A percentile compares a stretch with the other conserved stretches of the same genome.
Conservation (phyloP, 2,888 invertebrate genomes). For the Clanis bilineata region DNA sequence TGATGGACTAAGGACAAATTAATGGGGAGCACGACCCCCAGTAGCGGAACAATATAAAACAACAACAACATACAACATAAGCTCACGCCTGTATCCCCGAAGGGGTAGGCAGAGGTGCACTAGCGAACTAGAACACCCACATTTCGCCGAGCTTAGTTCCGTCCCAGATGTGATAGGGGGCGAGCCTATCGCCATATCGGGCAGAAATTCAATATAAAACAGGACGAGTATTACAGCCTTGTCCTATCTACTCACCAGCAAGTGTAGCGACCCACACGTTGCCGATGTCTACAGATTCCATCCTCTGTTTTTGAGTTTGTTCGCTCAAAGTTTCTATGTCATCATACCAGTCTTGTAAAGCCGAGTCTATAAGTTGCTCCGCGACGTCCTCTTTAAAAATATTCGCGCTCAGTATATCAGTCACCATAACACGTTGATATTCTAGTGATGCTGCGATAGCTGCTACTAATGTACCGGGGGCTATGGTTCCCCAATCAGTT, state of each 20-base stretch:
- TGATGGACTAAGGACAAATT: too few species aligned
- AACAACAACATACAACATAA: too few species aligned
- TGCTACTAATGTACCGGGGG: slow-evolving; percentile 82
- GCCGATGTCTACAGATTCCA: slow-evolving; percentile 63
- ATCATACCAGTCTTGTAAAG: slow-evolving; percentile 64
- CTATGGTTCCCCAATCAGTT: slow-evolving; percentile 83
- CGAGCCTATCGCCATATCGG: too few species aligned
- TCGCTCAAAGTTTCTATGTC: slow-evolving; percentile 56
- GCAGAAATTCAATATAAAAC: too few species aligned
- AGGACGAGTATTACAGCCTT: too few species aligned
- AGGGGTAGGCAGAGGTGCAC: too few species aligned
- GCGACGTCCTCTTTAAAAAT: slow-evolving; percentile 66
- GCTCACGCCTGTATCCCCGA: too few species aligned
- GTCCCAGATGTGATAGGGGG: too few species aligned
- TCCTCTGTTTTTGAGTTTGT: slow-evolving; percentile 31
- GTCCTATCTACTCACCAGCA: slow-evolving; percentile 75
- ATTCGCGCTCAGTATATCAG: slow-evolving; percentile 69
- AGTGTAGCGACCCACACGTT: slow-evolving; percentile 84
- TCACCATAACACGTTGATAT: slow-evolving; percentile 76
- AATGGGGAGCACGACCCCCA: too few species aligned
- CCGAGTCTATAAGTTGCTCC: slow-evolving; percentile 58
- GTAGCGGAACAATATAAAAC: too few species aligned
- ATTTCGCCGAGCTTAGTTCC: too few species aligned
- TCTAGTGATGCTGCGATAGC: slow-evolving; percentile 84
- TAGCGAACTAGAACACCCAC: too few species aligned